Percentiles rank a stretch among this genome's conserved stretches.
phyloP scores from a whole-genome alignment of 1,140 invertebrate species.

The Fopius arisanus region DNA sequence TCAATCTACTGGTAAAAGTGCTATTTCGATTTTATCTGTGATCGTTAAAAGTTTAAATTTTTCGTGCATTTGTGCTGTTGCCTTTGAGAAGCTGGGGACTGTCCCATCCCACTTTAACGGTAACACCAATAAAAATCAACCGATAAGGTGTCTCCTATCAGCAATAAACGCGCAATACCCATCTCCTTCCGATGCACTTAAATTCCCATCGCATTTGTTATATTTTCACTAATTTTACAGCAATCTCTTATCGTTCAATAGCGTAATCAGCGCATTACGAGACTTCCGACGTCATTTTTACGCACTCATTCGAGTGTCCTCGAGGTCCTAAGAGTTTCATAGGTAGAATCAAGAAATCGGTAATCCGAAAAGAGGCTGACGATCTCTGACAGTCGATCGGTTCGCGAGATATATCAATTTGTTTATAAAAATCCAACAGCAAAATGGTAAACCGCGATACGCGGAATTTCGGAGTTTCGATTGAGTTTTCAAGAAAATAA shows the following conservation, averaged over 20 bases:
- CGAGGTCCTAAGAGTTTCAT: too few species aligned
- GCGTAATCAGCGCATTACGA: too few species aligned
- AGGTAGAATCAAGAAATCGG: background rate
- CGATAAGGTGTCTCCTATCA: background rate
- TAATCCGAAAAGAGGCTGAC: too few species aligned
- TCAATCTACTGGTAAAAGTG: background rate
- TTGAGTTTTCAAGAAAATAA: too few species aligned
- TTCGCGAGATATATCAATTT: too few species aligned
- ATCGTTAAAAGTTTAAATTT: conserved; percentile 8
- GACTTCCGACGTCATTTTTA: too few species aligned
- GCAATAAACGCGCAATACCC: conserved; percentile 3
- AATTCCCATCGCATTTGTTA: background rate
- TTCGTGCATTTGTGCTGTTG: background rate
- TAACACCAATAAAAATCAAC: conserved; percentile 9
- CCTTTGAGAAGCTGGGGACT: background rate
- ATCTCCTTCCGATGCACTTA: background rate
- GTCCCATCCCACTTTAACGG: background rate
- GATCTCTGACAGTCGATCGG: too few species aligned
- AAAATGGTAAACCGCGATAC: too few species aligned
- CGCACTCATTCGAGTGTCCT: too few species aligned
- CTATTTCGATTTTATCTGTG: background rate
- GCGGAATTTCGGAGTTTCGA: too few species aligned
- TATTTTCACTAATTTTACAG: background rate
- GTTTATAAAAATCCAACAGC: too few species aligned
- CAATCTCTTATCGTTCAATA: too few species aligned